phyloP scores from a whole-genome alignment of 64 coral and sea anemone genomes.

The Orbicella faveolata region DNA sequence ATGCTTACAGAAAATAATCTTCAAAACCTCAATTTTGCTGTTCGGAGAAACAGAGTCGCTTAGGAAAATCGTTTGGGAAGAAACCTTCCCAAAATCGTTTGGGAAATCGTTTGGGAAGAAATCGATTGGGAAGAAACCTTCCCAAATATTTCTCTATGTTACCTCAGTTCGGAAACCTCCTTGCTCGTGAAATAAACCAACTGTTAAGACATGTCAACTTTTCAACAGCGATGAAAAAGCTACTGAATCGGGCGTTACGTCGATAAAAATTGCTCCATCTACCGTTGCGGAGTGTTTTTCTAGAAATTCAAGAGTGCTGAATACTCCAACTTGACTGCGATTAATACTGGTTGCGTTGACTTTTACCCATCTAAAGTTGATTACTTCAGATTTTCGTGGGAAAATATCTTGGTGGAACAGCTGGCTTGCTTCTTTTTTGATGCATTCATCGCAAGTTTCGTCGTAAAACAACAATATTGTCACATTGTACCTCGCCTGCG shows the following conservation, averaged over 20 bases:
- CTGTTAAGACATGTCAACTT: not conserved
- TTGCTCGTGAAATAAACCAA: slow-evolving; percentile 1
- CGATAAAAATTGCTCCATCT: no score
- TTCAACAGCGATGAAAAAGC: not conserved
- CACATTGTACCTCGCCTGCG: not conserved
- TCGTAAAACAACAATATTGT: not conserved
- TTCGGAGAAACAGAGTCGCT: no score
- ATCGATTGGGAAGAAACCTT: not conserved
- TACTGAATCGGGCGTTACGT: not conserved
- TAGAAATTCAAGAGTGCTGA: not conserved
- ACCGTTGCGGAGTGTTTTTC: no score
- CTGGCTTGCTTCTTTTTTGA: not conserved
- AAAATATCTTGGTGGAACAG: not conserved
- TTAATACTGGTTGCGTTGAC: not conserved
- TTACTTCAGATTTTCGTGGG: no score
- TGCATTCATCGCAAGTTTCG: not conserved
- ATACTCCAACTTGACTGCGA: not conserved
- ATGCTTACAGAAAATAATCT: no score
- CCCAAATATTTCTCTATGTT: not conserved
- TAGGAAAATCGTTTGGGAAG: no score
- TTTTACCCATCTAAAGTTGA: no score
- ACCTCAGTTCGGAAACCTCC: not conserved
- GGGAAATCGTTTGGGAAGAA: not conserved
- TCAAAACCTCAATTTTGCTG: no score
- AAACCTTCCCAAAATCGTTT: no score